Base-by-base conservation (phyloP, 2,888 invertebrate genomes). In the Rhagium mordax region DNA sequence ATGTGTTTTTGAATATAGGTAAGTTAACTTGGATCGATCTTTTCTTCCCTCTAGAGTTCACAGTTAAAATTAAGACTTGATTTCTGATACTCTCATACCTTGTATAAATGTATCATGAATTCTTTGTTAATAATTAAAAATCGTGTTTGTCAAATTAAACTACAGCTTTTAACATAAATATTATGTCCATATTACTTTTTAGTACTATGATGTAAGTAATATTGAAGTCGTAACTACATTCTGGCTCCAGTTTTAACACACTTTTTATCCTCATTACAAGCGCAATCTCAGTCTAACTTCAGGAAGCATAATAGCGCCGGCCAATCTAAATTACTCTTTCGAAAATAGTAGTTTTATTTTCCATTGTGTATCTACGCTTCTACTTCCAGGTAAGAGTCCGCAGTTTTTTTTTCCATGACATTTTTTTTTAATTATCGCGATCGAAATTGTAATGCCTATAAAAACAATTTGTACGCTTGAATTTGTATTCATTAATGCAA, bases 401-500 rank as follows among this genome's bases (percentile, higher is more conserved):
- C n/a, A n/a, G 8, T 16, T 15, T 16, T 49, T 20, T 16, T 49
- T 16, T 49, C 7, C 7, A 16, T 6, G 33, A 49, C 16, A 49
- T 20, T 69, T 73, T 69, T 73, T 74, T 69, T 61, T 61, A 74
- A 73, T 75, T 75, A 20, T 20, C 18, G 69, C 75, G 61, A 77
- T 77, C 65, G 75, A 74, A 59, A 70, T 68, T 67, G 71, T 51
- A 67, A 57, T 70, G 72, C 68, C 74, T 74, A 67, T 69, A 66
- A 77, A 75, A 77, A 75, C 72, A 78, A 72, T 74, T 76, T 72
- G 74, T 70, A 70, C 71, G 74, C 71, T 68, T 65, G 77, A 75
- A 77, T 78, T 77, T 75, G 78, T 77, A 77, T 75, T 78, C 78
- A 78, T 78, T 78, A 75, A 78, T 78, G 76, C 77, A 77, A 70